These are phyloP conservation scores for honey bee (Apis mellifera) DNA, from an alignment of 1,140 invertebrate genomes.

Conservation along the genomic window Amel_HAv3.1 CM009942.2:4068501-4069000, in stretches of 20 bases:
- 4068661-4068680: background rate
- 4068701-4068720: background rate
- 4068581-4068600: conserved; percentile 27
- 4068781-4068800: conserved; percentile 46
- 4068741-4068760: background rate
- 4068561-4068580: background rate
- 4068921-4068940: no score
- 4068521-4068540: conserved; percentile 29
- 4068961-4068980: no score
- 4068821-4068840: background rate
- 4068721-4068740: background rate
- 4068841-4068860: background rate
- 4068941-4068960: no score
- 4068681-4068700: conserved; percentile 12
- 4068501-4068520: conserved; percentile 35
- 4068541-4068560: conserved; percentile 8
- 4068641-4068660: background rate
- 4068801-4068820: conserved; percentile 20
- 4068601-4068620: background rate
- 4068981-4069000: no score
- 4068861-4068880: no score
- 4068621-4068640: background rate
- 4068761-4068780: background rate
- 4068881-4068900: no score
- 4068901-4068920: no score